phyloP scores from a whole-genome alignment of 2,888 invertebrate species.

The Empis livida region DNA sequence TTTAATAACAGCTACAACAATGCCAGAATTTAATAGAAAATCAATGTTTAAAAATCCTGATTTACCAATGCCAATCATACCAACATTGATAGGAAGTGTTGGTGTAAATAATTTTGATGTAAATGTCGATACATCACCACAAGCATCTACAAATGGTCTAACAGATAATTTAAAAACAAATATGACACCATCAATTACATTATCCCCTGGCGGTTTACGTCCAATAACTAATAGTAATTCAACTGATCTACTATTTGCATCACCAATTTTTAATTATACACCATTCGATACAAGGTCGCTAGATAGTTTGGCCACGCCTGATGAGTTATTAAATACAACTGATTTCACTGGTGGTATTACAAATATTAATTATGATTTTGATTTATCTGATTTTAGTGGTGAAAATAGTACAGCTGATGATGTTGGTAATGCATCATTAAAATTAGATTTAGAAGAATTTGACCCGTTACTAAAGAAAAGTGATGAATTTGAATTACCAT shows the following conservation, averaged over 20 bases:
- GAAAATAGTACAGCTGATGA: constrained; percentile 56
- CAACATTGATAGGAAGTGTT: too few species aligned
- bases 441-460: constrained; percentile 31
- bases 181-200: constrained; percentile 1
- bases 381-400: constrained; percentile 58
- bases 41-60: constrained; percentile 8
- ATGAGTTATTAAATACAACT: constrained; percentile 37
- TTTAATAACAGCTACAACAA: constrained; percentile 18
- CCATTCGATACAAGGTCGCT: constrained; percentile 46
- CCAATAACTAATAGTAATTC: constrained; percentile 16
- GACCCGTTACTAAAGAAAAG: constrained; percentile 26
- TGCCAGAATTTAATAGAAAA: constrained; percentile 7
- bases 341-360: constrained; percentile 48
- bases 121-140: background rate
- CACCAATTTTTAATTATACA: constrained; percentile 39
- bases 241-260: constrained; percentile 45
- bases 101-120: background rate
- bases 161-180: constrained; percentile 22
- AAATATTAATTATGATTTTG: constrained; percentile 64
- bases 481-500: background rate
- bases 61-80: constrained; percentile 6
- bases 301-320: constrained; percentile 42
- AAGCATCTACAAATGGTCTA: constrained; percentile 1
- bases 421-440: constrained; percentile 16
- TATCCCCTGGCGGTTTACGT: constrained; percentile 11